These are phyloP conservation scores for Formica exsecta DNA, from an alignment of 1,140 invertebrate species.

Conservation along the genomic window DNA sequence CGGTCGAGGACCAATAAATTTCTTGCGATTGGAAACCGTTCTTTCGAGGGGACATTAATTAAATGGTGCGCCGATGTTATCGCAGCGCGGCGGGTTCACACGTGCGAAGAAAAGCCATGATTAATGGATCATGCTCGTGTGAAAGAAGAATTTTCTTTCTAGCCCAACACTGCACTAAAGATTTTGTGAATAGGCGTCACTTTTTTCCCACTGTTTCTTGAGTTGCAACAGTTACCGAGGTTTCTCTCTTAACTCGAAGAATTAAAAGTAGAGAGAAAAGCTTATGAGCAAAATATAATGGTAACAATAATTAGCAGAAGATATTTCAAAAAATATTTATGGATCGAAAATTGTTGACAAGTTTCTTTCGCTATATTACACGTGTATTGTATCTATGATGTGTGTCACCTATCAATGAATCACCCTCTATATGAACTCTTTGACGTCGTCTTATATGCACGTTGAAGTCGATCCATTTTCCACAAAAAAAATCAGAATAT, in stretches of 20 bases:
- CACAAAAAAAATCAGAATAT: background rate
- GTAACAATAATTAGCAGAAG: background rate
- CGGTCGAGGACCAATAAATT: slow-evolving; percentile 74
- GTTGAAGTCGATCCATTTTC: background rate
- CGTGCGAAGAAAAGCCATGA: slow-evolving; percentile 74
- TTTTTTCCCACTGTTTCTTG: background rate
- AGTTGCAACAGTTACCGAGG: background rate
- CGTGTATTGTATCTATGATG: background rate
- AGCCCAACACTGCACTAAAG: background rate
- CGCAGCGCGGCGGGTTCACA: slow-evolving; percentile 66
- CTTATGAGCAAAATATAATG: slow-evolving; percentile 7
- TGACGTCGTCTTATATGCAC: too few species aligned
- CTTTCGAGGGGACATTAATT: slow-evolving; percentile 77
- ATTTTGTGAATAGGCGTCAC: slow-evolving; percentile 48
- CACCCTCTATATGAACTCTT: background rate
- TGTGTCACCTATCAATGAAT: background rate
- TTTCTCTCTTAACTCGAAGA: background rate
- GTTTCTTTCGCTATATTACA: background rate
- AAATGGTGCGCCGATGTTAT: slow-evolving; percentile 74
- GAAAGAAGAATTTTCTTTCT: slow-evolving; percentile 62
- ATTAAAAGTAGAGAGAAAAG: background rate
- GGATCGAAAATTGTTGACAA: background rate
- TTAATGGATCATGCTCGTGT: slow-evolving; percentile 69
- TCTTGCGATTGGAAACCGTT: slow-evolving; percentile 71
- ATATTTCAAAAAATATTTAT: slow-evolving; percentile 13